phyloP scores from a whole-genome alignment of 1,140 invertebrate species.

The Spodoptera frugiperda region DNA sequence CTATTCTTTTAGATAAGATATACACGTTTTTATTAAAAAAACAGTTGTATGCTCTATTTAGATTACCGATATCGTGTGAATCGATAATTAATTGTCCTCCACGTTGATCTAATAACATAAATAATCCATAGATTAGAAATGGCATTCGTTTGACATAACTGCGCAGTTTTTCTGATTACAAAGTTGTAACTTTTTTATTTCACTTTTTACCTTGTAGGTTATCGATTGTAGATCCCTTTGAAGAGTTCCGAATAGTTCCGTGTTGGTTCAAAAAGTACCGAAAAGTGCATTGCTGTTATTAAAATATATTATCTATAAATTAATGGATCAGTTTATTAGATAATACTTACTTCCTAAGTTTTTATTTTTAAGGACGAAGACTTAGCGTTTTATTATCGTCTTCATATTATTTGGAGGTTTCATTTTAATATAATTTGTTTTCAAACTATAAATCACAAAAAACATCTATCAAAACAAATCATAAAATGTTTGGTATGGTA shows the following conservation, averaged over 20 bases:
- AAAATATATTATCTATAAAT: no score
- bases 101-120: background rate
- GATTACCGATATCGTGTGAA: background rate
- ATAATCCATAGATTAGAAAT: background rate
- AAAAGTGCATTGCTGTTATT: no score
- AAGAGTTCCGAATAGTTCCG: background rate
- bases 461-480: background rate
- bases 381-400: no score
- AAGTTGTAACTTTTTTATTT: background rate
- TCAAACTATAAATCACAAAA: no score
- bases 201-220: background rate
- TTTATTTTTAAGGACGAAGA: no score
- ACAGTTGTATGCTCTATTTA: background rate
- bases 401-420: no score
- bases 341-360: no score
- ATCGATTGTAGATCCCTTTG: background rate
- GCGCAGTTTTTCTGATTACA: background rate
- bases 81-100: background rate
- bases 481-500: background rate
- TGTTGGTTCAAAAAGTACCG: no score
- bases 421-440: no score
- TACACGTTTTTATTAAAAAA: background rate
- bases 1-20: slow-evolving; percentile 32
- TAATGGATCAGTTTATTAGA: no score
- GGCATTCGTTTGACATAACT: background rate